Conservation (phyloP, 2,113 vertebrate genomes). For the Vidua macroura region DNA sequence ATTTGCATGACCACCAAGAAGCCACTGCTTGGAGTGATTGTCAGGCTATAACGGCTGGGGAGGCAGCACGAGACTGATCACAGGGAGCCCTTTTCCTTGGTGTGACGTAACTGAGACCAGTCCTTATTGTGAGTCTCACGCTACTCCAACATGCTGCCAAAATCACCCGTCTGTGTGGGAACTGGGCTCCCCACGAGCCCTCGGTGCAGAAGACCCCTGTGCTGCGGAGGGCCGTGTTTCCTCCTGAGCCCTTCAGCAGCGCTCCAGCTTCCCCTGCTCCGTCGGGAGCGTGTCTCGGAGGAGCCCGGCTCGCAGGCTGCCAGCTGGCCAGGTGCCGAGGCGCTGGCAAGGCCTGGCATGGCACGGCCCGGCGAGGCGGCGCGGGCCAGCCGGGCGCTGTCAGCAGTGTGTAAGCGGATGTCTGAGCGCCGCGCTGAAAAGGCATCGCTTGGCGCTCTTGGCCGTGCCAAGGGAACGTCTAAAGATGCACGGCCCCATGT, state of each 20-base stretch:
- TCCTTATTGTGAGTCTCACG: rapidly evolving
- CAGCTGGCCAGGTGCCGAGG: not conserved
- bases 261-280: rapidly evolving
- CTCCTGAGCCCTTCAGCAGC: not conserved
- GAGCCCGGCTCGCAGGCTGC: not conserved
- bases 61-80: not conserved
- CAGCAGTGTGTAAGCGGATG: not conserved
- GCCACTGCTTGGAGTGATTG: not conserved
- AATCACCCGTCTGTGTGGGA: not conserved
- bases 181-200: not conserved
- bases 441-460: not conserved
- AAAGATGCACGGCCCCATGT: rapidly evolving
- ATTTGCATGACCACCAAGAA: not conserved
- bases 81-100: not conserved
- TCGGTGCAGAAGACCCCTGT: not conserved
- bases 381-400: not conserved
- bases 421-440: not conserved
- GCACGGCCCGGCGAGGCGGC: not conserved
- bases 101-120: not conserved
- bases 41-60: rapidly evolving
- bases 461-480: not conserved
- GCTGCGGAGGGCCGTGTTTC: rapidly evolving
- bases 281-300: rapidly evolving
- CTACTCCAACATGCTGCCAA: not conserved
- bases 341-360: not conserved